phyloP scores from a whole-genome alignment of 2,797 vertebrate genomes.

The Labroides dimidiatus region DNA sequence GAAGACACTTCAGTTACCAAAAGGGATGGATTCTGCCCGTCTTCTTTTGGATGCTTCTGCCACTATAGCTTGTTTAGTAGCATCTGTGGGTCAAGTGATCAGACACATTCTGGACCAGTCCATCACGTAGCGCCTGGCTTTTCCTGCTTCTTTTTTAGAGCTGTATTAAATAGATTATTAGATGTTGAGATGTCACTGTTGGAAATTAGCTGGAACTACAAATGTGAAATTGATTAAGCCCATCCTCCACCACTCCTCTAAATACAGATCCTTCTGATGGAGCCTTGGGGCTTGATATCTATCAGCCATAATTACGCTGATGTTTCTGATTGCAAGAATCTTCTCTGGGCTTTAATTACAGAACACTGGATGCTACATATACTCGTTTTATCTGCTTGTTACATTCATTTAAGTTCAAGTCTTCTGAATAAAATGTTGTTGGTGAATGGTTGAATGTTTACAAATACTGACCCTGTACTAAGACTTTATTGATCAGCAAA shows the following conservation, averaged over 20 bases:
- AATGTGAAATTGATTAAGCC: slow-evolving; percentile 76
- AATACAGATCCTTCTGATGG: slow-evolving; percentile 71
- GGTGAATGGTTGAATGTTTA: no score
- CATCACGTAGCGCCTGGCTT: slow-evolving; percentile 11
- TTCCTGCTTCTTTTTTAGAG: slow-evolving; percentile 48
- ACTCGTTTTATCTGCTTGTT: slow-evolving; percentile 46
- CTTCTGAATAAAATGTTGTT: background rate
- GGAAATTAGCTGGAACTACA: slow-evolving; percentile 68
- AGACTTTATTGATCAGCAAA: no score
- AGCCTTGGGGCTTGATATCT: slow-evolving; percentile 67
- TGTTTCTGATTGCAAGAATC: slow-evolving; percentile 72
- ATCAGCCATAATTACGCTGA: slow-evolving; percentile 80
- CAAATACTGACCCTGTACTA: no score
- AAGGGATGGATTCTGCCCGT: slow-evolving; percentile 29
- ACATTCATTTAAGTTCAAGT: slow-evolving; percentile 38
- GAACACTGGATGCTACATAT: slow-evolving; percentile 36
- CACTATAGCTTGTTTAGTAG: background rate
- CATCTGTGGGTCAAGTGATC: slow-evolving; percentile 29
- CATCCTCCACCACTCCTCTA: slow-evolving; percentile 64
- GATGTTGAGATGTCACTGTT: slow-evolving; percentile 58
- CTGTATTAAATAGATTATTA: slow-evolving; percentile 68
- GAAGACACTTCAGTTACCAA: slow-evolving; percentile 31
- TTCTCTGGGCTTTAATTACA: slow-evolving; percentile 65
- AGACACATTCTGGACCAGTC: slow-evolving; percentile 30
- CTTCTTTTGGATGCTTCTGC: slow-evolving; percentile 3